A percentile compares a stretch with the other conserved stretches of the same genome.
Evolutionary conservation across 1,140 invertebrate species (phyloP).

Genomic region (Teleopsis dalmanni): DNA sequence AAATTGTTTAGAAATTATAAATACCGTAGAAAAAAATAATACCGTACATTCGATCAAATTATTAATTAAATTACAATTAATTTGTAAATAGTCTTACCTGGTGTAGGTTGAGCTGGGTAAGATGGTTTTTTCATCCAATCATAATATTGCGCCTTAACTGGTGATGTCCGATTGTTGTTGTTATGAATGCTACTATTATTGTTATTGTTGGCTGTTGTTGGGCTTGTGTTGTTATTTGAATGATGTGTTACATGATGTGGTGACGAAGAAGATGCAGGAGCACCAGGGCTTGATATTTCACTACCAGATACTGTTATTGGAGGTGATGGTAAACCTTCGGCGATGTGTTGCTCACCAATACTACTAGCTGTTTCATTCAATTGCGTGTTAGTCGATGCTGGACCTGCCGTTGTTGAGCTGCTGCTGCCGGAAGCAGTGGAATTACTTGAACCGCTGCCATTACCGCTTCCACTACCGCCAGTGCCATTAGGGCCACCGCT

Average conservation of each 20-base stretch:
- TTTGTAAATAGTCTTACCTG: slow-evolving; percentile 52
- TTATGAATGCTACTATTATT: slow-evolving; percentile 22
- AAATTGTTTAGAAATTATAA: neutral
- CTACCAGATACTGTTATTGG: slow-evolving; percentile 58
- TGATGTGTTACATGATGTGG: slow-evolving; percentile 38
- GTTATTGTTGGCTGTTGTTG: slow-evolving; percentile 32
- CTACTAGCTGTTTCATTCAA: slow-evolving; percentile 34
- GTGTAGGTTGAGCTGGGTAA: slow-evolving; percentile 72
- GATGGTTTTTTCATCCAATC: slow-evolving; percentile 86
- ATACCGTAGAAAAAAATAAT: neutral
- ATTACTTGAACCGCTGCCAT: slow-evolving; percentile 26
- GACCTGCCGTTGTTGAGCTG: slow-evolving; percentile 29
- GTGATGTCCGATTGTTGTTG: slow-evolving; percentile 48
- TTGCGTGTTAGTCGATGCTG: slow-evolving; percentile 30
- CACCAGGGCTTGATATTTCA: slow-evolving; percentile 59
- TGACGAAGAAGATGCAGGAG: slow-evolving; percentile 42
- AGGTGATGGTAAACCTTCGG: slow-evolving; percentile 48
- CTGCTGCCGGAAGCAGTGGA: slow-evolving; percentile 32
- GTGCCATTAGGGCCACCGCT: slow-evolving; percentile 31
- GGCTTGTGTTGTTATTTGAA: slow-evolving; percentile 24
- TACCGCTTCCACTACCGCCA: too few relatives aligned
- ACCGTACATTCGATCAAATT: neutral
- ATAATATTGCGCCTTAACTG: slow-evolving; percentile 66
- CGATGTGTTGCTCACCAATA: slow-evolving; percentile 29
- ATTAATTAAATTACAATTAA: neutral